Evolutionary conservation across 2,797 vertebrate species (phyloP).

Genomic region (Liparis tanakae): DNA sequence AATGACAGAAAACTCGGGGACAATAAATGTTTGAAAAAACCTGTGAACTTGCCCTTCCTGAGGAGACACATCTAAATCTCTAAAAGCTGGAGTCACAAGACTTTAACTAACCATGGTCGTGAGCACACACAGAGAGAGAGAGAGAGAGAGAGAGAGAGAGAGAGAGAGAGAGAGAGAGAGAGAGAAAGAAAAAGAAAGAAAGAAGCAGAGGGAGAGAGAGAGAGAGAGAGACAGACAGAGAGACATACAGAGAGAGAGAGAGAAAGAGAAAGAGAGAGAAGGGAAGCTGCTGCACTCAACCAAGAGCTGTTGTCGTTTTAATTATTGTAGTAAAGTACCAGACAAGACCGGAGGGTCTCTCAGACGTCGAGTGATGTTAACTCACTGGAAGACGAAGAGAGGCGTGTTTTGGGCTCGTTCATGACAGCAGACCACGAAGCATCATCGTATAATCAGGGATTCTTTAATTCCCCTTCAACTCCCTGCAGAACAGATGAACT

Average conservation of each 20-base stretch:
- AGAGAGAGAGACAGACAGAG: no score
- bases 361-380: slow-evolving; percentile 1
- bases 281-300: not conserved
- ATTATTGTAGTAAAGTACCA: slow-evolving; percentile 1
- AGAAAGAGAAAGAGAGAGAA: no score
- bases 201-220: no score
- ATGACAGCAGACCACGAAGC: slow-evolving; percentile 14
- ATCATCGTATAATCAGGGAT: not conserved
- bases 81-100: slow-evolving; percentile 54
- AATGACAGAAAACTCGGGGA: slow-evolving; percentile 4
- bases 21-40: slow-evolving; percentile 14
- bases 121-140: slow-evolving; percentile 23
- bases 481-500: not conserved
- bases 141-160: not conserved
- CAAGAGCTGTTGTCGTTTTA: not conserved
- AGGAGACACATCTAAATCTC: slow-evolving; percentile 38
- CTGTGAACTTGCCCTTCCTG: slow-evolving; percentile 10
- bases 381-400: not conserved
- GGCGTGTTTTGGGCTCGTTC: not conserved
- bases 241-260: no score
- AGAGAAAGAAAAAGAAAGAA: no score
- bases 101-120: slow-evolving; percentile 39
- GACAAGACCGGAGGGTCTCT: not conserved
- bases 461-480: not conserved
- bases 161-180: not conserved